Evolutionary conservation across 1,140 invertebrate genomes (phyloP).

Genomic region (Leptinotarsa lineolata): DNA sequence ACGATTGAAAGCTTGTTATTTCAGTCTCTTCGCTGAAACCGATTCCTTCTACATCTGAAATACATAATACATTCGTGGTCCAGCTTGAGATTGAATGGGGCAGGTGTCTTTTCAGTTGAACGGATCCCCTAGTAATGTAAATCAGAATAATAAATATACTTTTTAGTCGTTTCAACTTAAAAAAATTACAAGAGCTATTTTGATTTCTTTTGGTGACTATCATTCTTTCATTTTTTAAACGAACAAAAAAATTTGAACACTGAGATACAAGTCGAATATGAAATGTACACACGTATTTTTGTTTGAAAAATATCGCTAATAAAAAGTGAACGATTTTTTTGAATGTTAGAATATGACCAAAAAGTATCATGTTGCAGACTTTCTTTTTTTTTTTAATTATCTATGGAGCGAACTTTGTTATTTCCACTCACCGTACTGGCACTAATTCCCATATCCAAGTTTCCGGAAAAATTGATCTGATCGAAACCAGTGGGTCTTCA

Average conservation of each 20-base stretch:
- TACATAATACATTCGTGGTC: conserved; percentile 71
- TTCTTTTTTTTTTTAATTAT: no score
- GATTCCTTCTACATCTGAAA: conserved; percentile 66
- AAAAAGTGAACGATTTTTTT: no score
- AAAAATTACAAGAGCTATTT: no score
- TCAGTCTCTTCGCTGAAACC: conserved; percentile 63
- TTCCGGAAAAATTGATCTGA: conserved; percentile 69
- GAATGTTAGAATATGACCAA: no score
- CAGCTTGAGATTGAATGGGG: conserved; percentile 79
- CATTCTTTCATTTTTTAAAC: no score
- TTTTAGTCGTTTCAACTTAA: not conserved
- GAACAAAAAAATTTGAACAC: no score
- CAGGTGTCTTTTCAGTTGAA: conserved; percentile 54
- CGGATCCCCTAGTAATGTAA: conserved; percentile 8
- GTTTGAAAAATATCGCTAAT: no score
- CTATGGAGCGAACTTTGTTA: no score
- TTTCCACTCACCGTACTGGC: conserved; percentile 57
- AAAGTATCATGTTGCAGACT: no score
- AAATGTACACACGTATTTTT: no score
- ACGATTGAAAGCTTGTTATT: conserved; percentile 71
- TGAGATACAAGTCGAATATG: no score
- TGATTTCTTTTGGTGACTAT: no score
- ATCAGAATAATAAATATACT: not conserved
- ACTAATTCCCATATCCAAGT: conserved; percentile 72
- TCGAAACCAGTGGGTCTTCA: conserved; percentile 49